Evolutionary conservation across 2,113 vertebrate species (phyloP).

Genomic region (Poecilia latipinna): DNA sequence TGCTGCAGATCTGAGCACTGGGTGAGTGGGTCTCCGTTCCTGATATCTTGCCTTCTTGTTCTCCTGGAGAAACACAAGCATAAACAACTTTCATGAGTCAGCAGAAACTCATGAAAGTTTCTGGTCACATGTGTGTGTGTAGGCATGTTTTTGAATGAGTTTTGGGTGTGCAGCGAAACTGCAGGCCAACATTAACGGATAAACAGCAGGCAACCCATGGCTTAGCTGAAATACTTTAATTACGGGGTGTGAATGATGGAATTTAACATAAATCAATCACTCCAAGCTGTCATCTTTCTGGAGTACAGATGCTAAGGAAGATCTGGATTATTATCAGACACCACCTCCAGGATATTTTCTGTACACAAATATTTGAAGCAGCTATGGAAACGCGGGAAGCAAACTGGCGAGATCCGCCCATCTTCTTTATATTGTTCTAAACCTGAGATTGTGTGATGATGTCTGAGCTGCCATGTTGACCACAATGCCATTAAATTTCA

Average conservation of each 20-base stretch:
- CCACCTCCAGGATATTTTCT: slow-evolving; percentile 34
- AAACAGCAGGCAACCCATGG: slow-evolving; percentile 24
- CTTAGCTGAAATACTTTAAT: slow-evolving; percentile 47
- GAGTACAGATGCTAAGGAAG: slow-evolving; percentile 29
- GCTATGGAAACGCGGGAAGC: slow-evolving; percentile 29
- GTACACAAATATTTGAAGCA: slow-evolving; percentile 38
- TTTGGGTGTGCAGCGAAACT: slow-evolving; percentile 28
- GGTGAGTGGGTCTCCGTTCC: slow-evolving; percentile 95
- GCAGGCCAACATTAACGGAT: slow-evolving; percentile 58
- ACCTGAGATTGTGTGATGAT: slow-evolving; percentile 3
- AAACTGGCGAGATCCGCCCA: slow-evolving; percentile 10
- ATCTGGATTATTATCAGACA: slow-evolving; percentile 17
- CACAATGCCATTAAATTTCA: slow-evolving; percentile 22
- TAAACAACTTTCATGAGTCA: slow-evolving; percentile 39
- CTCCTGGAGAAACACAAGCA: slow-evolving; percentile 82
- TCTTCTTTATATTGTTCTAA: slow-evolving; percentile 12
- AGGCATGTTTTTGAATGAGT: slow-evolving; percentile 20
- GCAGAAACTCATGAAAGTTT: neutral
- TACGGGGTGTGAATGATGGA: slow-evolving; percentile 59
- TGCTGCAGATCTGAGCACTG: slow-evolving; percentile 97
- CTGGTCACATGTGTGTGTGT: neutral
- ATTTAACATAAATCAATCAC: slow-evolving; percentile 58
- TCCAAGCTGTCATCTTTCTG: slow-evolving; percentile 16
- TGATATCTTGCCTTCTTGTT: slow-evolving; percentile 94
- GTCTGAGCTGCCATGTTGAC: slow-evolving; percentile 21